A percentile compares a stretch with the other conserved stretches of the same genome.
phyloP scores from a whole-genome alignment of 2,888 invertebrate species.

The Ligdia adustata region DNA sequence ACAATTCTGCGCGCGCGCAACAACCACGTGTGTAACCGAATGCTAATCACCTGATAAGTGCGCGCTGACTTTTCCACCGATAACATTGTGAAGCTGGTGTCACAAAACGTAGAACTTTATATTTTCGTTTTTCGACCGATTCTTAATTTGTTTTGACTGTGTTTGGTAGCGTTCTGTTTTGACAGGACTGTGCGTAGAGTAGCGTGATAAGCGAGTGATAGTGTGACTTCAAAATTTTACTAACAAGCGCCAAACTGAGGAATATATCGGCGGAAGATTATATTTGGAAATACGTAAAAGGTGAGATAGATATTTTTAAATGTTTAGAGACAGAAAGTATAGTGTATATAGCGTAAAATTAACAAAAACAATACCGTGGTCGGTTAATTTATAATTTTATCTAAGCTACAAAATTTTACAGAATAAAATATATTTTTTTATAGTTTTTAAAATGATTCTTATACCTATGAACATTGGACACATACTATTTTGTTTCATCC shows the following conservation, averaged over 20 bases:
- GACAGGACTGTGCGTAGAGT: slow-evolving; percentile 52
- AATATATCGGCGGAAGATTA: slow-evolving; percentile 71
- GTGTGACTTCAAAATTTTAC: slow-evolving; percentile 65
- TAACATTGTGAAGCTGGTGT: slow-evolving; percentile 53
- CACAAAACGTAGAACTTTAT: slow-evolving; percentile 5
- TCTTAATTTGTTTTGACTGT: slow-evolving; percentile 8
- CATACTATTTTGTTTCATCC: too few relatives aligned
- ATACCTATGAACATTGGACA: too few relatives aligned
- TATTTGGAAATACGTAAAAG: slow-evolving; percentile 79
- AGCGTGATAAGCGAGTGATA: slow-evolving; percentile 65
- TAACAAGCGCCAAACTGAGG: slow-evolving; percentile 73
- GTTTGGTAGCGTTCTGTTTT: slow-evolving; percentile 22
- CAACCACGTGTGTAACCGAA: slow-evolving; percentile 66
- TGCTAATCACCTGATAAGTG: slow-evolving; percentile 70
- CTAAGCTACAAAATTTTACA: too few relatives aligned
- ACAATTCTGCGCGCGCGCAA: slow-evolving; percentile 41
- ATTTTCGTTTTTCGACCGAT: slow-evolving; percentile 5
- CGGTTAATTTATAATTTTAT: too few relatives aligned
- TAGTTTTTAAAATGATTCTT: too few relatives aligned
- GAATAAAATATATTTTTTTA: too few relatives aligned
- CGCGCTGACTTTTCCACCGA: slow-evolving; percentile 65
- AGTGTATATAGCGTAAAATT: too few relatives aligned
- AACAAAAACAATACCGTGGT: too few relatives aligned
- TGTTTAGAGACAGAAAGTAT: too few relatives aligned
- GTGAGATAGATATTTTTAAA: slow-evolving; percentile 46